Evolutionary conservation across 2,113 vertebrate genomes (phyloP).

Genomic region (Rhizomys pruinosus): DNA sequence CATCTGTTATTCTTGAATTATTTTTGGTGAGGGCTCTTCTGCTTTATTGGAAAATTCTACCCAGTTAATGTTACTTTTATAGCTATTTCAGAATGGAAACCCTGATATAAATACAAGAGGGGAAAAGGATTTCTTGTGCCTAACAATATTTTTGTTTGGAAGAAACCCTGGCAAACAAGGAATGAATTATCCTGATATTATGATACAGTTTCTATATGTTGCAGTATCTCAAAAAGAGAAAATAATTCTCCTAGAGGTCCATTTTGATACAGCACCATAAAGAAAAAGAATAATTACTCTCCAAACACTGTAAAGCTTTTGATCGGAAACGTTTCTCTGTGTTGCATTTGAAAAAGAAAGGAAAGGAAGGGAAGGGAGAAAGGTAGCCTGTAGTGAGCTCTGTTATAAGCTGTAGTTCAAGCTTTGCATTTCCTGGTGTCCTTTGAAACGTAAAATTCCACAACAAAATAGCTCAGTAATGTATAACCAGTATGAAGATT

Average conservation of each 20-base stretch:
- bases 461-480: conserved; percentile 86
- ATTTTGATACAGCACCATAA: conserved; percentile 69
- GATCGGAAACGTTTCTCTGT: conserved; percentile 65
- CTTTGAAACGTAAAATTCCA: conserved; percentile 85
- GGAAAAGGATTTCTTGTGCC: conserved; percentile 74
- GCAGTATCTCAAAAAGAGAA: conserved; percentile 71
- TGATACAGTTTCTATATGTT: conserved; percentile 81
- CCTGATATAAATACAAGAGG: conserved; percentile 79
- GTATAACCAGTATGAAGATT: conserved; percentile 83
- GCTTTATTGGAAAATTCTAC: conserved; percentile 66
- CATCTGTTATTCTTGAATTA: conserved; percentile 77
- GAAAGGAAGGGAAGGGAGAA: conserved; percentile 30
- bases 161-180: conserved; percentile 78
- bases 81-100: conserved; percentile 77
- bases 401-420: conserved; percentile 77
- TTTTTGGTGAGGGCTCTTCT: conserved; percentile 71
- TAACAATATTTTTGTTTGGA: conserved; percentile 80
- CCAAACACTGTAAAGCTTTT: conserved; percentile 72
- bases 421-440: conserved; percentile 80
- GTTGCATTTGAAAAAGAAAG: conserved; percentile 50
- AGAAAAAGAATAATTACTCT: conserved; percentile 66
- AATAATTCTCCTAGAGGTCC: conserved; percentile 49
- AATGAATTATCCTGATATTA: conserved; percentile 82
- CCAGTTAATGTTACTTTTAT: conserved; percentile 73
- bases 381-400: conserved; percentile 71